Conservation (phyloP, 2,797 vertebrate genomes). For the Myripristis jacobus region DNA sequence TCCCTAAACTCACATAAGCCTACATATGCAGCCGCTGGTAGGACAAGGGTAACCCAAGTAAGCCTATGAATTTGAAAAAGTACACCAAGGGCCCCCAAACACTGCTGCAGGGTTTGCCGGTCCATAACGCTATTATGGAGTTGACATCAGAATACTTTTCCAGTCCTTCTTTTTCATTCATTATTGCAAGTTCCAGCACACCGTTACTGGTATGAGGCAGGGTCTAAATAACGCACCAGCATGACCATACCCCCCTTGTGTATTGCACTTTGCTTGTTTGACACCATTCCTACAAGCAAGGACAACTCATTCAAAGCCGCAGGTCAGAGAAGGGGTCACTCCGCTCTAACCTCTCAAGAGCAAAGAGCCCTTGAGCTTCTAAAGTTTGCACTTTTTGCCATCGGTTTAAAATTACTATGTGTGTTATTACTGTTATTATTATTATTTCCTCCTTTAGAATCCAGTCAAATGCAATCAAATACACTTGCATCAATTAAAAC, state of each 20-base stretch:
- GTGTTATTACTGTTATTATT: too few species aligned
- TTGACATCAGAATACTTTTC: conserved; percentile 16
- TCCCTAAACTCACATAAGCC: conserved; percentile 82
- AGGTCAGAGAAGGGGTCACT: conserved; percentile 5
- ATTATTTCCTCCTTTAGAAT: neutral
- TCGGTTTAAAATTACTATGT: too few species aligned
- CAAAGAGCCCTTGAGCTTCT: conserved; percentile 4
- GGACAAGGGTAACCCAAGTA: conserved; percentile 80
- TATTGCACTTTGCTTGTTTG: too few species aligned
- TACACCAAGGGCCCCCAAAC: conserved; percentile 67
- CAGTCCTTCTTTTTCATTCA: conserved; percentile 29
- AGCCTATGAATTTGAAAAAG: conserved; percentile 73
- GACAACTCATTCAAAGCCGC: conserved; percentile 3
- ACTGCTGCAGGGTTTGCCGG: conserved; percentile 61
- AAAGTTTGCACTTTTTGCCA: conserved; percentile 4
- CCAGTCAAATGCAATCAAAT: conserved; percentile 6
- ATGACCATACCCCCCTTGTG: neutral
- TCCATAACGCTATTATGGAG: conserved; percentile 59
- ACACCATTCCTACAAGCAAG: neutral
- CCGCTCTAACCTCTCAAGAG: conserved; percentile 6
- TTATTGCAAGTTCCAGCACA: conserved; percentile 10
- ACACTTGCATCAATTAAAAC: neutral
- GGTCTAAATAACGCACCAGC: neutral
- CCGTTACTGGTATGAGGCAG: neutral
- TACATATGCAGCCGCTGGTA: conserved; percentile 68